Conservation (phyloP, 1,140 invertebrate species). For the Brachionus manjavacas region DNA sequence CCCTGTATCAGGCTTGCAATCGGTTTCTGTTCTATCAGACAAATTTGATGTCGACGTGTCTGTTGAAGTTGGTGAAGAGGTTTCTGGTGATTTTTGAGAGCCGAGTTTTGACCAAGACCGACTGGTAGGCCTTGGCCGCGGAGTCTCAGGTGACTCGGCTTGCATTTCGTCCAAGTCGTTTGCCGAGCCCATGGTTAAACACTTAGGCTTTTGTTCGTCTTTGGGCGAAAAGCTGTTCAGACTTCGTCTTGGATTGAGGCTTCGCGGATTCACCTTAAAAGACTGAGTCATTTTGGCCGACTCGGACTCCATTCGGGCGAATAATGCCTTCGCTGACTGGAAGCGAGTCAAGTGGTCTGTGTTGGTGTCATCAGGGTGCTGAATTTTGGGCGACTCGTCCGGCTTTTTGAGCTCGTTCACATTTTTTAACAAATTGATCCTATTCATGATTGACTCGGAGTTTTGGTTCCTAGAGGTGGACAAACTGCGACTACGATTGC, state of each 20-base stretch:
- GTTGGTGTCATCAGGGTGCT: neutral
- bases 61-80: neutral
- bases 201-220: neutral
- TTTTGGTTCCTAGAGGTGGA: neutral
- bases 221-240: neutral
- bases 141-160: neutral
- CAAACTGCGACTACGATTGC: slow-evolving; percentile 31
- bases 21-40: neutral
- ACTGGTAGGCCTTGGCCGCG: neutral
- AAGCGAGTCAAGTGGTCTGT: slow-evolving; percentile 34
- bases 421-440: slow-evolving; percentile 9
- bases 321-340: slow-evolving; percentile 19
- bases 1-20: neutral
- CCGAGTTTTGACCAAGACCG: neutral
- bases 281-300: slow-evolving; percentile 18
- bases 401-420: neutral
- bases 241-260: neutral
- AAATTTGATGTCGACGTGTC: slow-evolving; percentile 1
- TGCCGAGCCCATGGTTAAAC: neutral
- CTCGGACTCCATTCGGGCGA: slow-evolving; percentile 31
- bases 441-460: neutral
- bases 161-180: neutral
- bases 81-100: neutral
- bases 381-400: neutral
- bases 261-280: neutral